These are phyloP conservation scores for Microcebus tavaratra DNA, from an alignment of 2,113 vertebrate species.

Conservation along the genomic window DNA sequence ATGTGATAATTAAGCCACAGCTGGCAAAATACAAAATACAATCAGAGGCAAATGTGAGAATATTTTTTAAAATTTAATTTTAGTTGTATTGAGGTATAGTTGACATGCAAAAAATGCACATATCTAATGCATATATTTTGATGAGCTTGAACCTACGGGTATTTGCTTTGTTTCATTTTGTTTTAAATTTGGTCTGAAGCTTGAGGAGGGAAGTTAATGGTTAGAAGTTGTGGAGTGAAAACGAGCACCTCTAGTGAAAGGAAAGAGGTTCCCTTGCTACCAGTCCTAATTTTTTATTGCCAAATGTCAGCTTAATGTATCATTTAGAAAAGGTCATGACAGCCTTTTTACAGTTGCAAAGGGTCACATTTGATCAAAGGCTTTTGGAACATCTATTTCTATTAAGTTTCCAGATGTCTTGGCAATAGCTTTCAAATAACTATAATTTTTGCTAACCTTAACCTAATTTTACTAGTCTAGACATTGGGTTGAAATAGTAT, in stretches of 20 bases:
- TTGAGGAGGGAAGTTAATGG: background rate
- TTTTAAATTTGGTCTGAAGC: background rate
- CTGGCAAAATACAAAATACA: background rate
- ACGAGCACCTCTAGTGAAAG: background rate
- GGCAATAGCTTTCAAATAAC: background rate
- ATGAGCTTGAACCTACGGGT: background rate
- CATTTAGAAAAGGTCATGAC: background rate
- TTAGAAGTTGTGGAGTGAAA: background rate
- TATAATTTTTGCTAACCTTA: background rate
- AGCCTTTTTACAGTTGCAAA: background rate
- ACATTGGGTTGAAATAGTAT: background rate
- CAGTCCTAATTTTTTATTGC: background rate
- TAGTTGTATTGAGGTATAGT: background rate
- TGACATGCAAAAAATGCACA: background rate
- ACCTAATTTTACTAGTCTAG: slow-evolving; percentile 43
- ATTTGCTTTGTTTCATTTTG: background rate
- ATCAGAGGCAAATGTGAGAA: background rate
- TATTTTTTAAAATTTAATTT: background rate
- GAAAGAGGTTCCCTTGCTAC: background rate
- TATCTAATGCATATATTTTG: background rate
- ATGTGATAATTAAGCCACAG: background rate
- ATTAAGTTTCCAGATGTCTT: slow-evolving; percentile 41
- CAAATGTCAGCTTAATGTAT: background rate
- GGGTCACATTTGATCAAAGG: background rate
- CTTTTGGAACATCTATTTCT: background rate